Conservation (phyloP, 2,888 invertebrate species). For the Callimorpha dominula region DNA sequence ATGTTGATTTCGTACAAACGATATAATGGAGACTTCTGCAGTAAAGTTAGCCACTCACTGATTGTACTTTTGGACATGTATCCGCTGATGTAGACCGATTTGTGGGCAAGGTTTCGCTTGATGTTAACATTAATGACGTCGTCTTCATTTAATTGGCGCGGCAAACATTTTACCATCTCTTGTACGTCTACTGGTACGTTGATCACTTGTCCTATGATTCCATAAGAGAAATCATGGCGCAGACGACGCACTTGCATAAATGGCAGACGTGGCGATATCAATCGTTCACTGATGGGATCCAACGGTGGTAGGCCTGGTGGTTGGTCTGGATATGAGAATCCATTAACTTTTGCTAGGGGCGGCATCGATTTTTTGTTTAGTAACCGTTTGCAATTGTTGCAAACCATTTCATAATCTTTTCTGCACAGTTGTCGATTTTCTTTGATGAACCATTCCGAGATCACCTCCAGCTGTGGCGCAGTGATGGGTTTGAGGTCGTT, state of each 20-base stretch:
- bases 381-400: conserved; percentile 52
- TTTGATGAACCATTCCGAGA: conserved; percentile 50
- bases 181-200: conserved; percentile 64
- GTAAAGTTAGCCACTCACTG: conserved; percentile 52
- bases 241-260: conserved; percentile 64
- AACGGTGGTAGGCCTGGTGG: conserved; percentile 55
- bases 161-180: conserved; percentile 61
- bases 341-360: conserved; percentile 54
- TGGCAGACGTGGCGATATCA: conserved; percentile 63
- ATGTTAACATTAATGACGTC: conserved; percentile 61
- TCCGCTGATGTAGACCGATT: conserved; percentile 55
- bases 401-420: conserved; percentile 49
- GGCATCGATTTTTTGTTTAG: conserved; percentile 53
- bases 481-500: conserved; percentile 63
- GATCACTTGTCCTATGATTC: conserved; percentile 65
- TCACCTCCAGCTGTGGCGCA: conserved; percentile 55
- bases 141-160: conserved; percentile 60
- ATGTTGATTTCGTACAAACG: conserved; percentile 55
- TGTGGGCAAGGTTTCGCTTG: conserved; percentile 52
- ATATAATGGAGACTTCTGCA: conserved; percentile 53
- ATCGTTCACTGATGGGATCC: conserved; percentile 60
- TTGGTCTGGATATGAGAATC: conserved; percentile 60
- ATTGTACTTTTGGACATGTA: conserved; percentile 55
- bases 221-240: conserved; percentile 57
- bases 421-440: conserved; percentile 42